A percentile compares a stretch with the other conserved stretches of the same genome.
phyloP scores from a whole-genome alignment of 2,888 invertebrate species.

The Sarcophaga rosellei region DNA sequence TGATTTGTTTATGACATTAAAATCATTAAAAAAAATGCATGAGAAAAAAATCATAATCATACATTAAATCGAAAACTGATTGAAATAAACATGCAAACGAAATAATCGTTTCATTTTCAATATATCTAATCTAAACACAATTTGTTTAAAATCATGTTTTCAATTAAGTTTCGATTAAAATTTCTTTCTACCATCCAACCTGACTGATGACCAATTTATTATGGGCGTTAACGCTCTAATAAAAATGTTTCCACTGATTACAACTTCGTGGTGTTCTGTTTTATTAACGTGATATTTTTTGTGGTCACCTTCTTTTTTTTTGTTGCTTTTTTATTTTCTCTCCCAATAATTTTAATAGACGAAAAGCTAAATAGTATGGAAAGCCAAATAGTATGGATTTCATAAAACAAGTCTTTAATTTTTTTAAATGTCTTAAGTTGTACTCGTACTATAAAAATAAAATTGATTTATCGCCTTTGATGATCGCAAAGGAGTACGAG shows the following conservation, averaged over 20 bases:
- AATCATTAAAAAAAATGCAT: no score
- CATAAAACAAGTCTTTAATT: conserved; percentile 32
- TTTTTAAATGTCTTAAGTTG: conserved; percentile 29
- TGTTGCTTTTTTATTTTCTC: neutral
- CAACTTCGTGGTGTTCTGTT: conserved; percentile 16
- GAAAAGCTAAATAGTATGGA: neutral
- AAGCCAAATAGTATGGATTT: neutral
- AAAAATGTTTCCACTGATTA: conserved; percentile 15
- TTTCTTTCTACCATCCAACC: neutral
- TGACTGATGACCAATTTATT: neutral
- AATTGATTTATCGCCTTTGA: conserved; percentile 49
- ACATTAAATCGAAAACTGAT: no score
- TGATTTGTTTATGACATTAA: no score
- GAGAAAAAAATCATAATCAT: no score
- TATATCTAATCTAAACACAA: neutral
- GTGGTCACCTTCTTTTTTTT: neutral
- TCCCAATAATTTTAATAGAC: neutral
- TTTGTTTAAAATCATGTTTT: neutral
- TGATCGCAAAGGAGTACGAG: conserved; percentile 34
- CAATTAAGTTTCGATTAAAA: neutral
- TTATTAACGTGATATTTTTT: neutral
- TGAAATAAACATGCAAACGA: neutral
- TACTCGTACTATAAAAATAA: conserved; percentile 16
- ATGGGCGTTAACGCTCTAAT: conserved; percentile 10
- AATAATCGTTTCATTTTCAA: neutral